Evolutionary conservation across 2,888 invertebrate genomes (phyloP), one percentile per base, ranked within the genome.

Genomic region (Encarsia formosa): DNA sequence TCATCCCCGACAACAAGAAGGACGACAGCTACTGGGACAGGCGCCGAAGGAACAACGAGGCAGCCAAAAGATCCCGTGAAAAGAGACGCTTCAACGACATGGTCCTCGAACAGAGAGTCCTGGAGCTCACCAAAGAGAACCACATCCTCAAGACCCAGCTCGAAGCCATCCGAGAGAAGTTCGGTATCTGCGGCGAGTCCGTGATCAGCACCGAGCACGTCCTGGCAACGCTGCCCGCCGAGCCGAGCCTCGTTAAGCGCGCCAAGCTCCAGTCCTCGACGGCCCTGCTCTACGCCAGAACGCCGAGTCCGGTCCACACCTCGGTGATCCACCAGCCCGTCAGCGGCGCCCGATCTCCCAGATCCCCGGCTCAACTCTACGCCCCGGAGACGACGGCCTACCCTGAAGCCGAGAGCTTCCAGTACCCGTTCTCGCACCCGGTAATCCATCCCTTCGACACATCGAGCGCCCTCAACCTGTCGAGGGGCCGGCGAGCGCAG

Each of bases 21-120:
- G 96, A 97, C 69, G 93, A 95, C 66, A 91, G 90, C 68, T 97
- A 97, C 76, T 97, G 98, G 98, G 95, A 96, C 75, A 84, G 96
- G 51, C 81, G 98, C 51, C 81, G 96, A 58, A 83, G 96, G 54
- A 97, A 98, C 77, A 98, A 98, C 75, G 96, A 96, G 75, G 97
- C 97, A 1, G 97, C 97, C 51, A 94, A 97, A 72, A 79, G 95
- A 38, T 95, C 95, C 5, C 83, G 96, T n/a, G 96, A 97, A 74
- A 97, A 97, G 75, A 83, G 96, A 35, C 86, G 96, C 40, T 88
- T 92, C 77, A 95, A 97, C 71, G 96, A 97, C 75, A 91, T 96
- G 91, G 92, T 94, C 2, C 79, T 98, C 55, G 97, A 97, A 69
- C 91, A 92, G 64, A 83, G 94, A 40, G 94, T 98, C 24, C 86